Percentiles rank a stretch among this genome's conserved stretches.
These are phyloP conservation scores for Hassar affinis DNA, from an alignment of 2,113 vertebrate species.

Conservation along the genomic window DNA sequence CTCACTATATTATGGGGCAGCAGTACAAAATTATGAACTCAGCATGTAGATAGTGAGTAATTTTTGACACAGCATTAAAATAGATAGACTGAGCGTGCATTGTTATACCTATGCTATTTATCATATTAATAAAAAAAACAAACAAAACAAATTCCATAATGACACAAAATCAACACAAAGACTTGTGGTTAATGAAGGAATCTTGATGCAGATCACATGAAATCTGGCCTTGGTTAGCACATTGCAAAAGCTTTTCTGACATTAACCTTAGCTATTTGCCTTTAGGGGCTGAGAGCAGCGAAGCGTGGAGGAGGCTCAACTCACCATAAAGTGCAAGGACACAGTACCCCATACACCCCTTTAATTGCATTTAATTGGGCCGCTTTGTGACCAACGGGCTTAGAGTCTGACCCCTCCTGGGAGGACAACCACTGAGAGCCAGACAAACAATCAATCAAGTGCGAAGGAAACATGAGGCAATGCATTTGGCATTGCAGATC, in stretches of 20 bases:
- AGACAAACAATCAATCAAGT: constrained; percentile 21
- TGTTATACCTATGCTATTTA: neutral
- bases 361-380: constrained; percentile 51
- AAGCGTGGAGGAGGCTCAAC: constrained; percentile 36
- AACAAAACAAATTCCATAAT: neutral
- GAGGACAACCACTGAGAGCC: constrained; percentile 9
- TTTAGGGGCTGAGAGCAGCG: constrained; percentile 29
- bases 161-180: neutral
- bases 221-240: constrained; percentile 31
- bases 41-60: no score
- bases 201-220: constrained; percentile 15
- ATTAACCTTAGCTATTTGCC: constrained; percentile 46
- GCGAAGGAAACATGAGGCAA: constrained; percentile 18
- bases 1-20: no score
- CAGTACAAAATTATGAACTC: no score
- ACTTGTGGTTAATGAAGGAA: constrained; percentile 5
- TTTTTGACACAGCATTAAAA: no score
- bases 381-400: constrained; percentile 39
- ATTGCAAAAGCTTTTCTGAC: constrained; percentile 10
- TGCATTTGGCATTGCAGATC: neutral
- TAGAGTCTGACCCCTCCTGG: constrained; percentile 14
- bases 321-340: constrained; percentile 46
- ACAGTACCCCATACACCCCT: constrained; percentile 19
- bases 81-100: no score
- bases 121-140: neutral